Conservation (phyloP, 2,797 vertebrate species). For the Enteromius radiatus region DNA sequence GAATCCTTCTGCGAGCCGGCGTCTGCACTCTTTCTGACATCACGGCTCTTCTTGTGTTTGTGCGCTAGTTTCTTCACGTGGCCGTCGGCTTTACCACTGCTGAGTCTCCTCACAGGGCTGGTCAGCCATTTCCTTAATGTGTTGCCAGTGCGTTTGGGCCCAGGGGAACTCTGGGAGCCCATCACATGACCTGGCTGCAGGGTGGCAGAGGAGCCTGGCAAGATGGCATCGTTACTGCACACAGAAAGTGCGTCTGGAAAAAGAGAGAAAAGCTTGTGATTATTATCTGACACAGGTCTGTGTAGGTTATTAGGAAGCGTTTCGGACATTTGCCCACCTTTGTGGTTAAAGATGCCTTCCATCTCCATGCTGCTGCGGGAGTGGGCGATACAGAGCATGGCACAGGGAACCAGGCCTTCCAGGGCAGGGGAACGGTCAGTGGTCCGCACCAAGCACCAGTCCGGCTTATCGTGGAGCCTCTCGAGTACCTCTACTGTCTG, state of each 20-base stretch:
- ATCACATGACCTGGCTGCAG: conserved; percentile 91
- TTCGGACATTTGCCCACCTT: conserved; percentile 81
- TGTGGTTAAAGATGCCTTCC: conserved; percentile 99
- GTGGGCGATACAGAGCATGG: conserved; percentile 96
- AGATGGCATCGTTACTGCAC: conserved; percentile 95
- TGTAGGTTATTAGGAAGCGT: not conserved
- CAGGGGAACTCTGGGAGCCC: conserved; percentile 92
- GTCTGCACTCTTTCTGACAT: conserved; percentile 92
- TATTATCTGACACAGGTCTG: not conserved
- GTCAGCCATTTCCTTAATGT: conserved; percentile 98
- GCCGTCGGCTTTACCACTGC: conserved; percentile 96
- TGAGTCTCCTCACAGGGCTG: conserved; percentile 94
- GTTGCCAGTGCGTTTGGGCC: conserved; percentile 96
- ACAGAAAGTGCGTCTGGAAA: conserved; percentile 90
- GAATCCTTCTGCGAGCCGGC: conserved; percentile 94
- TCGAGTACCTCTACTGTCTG: conserved; percentile 98
- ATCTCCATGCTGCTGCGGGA: conserved; percentile 99
- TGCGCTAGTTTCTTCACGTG: conserved; percentile 96
- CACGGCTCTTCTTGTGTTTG: conserved; percentile 97
- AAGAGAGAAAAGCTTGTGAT: not conserved
- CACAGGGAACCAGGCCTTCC: conserved; percentile 94
- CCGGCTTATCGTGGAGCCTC: conserved; percentile 93
- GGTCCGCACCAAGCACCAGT: conserved; percentile 97
- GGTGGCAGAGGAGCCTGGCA: conserved; percentile 90
- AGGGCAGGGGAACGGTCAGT: conserved; percentile 93